A percentile compares a stretch with the other conserved stretches of the same genome.
These are phyloP conservation scores for Loriculus beryllinus DNA, from an alignment of 2,797 vertebrate species.

Conservation along the genomic window DNA sequence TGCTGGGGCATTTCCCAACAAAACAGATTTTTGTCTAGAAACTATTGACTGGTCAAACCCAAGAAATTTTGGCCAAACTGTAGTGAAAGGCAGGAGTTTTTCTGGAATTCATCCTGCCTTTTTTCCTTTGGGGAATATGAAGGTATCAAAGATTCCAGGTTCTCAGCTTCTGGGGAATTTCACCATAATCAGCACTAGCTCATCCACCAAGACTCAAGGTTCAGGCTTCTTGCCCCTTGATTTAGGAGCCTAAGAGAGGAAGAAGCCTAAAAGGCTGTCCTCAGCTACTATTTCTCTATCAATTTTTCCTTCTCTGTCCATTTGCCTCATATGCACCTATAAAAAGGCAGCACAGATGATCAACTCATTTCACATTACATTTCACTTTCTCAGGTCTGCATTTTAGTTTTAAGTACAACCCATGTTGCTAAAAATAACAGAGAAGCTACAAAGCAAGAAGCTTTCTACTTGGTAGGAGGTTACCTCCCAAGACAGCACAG, in stretches of 20 bases:
- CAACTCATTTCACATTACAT: not conserved
- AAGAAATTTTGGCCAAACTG: not conserved
- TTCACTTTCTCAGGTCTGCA: not conserved
- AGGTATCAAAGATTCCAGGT: not conserved
- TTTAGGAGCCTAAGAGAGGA: not conserved
- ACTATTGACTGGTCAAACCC: not conserved
- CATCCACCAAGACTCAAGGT: not conserved
- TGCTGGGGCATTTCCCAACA: not conserved
- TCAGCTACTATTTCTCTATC: not conserved
- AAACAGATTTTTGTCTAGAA: not conserved
- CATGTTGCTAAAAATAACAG: not conserved
- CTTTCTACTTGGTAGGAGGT: not conserved
- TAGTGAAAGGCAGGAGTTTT: not conserved
- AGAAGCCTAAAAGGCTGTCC: not conserved
- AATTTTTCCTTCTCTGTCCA: not conserved
- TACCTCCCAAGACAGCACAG: not conserved
- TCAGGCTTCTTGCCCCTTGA: not conserved
- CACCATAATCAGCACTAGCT: not conserved
- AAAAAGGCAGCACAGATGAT: not conserved
- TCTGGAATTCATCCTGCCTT: not conserved
- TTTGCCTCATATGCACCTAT: not conserved
- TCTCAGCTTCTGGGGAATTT: not conserved
- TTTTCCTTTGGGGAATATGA: not conserved
- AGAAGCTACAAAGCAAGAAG: not conserved
- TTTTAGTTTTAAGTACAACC: not conserved